Conservation (phyloP, 2,113 vertebrate genomes). For the Phrynocephalus versicolor region DNA sequence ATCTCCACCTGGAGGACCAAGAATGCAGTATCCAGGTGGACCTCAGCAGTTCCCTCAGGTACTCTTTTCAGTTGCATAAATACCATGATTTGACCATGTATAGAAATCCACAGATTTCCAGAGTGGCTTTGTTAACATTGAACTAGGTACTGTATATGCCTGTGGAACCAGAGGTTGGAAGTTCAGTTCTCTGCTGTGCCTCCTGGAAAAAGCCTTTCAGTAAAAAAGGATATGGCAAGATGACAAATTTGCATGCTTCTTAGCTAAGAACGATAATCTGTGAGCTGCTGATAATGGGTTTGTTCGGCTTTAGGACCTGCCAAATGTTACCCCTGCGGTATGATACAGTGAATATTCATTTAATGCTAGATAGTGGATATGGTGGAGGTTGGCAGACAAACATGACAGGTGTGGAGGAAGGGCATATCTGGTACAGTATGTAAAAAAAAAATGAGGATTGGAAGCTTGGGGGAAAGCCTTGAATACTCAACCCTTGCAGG, state of each 20-base stretch:
- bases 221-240: neutral
- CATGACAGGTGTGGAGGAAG: neutral
- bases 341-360: neutral
- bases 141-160: too few species aligned
- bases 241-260: neutral
- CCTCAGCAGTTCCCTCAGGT: constrained; percentile 89
- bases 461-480: too few species aligned
- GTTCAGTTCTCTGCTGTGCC: too few species aligned
- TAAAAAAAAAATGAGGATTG: too few species aligned
- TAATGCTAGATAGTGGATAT: neutral
- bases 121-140: neutral
- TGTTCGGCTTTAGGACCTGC: neutral
- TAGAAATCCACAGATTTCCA: neutral
- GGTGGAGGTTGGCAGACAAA: neutral
- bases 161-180: too few species aligned
- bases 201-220: neutral
- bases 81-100: neutral
- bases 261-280: neutral
- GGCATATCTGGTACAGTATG: too few species aligned
- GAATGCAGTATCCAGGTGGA: constrained; percentile 79
- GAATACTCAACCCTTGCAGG: neutral
- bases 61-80: neutral
- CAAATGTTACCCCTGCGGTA: neutral
- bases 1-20: constrained; percentile 63
- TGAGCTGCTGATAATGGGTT: neutral